Evolutionary conservation across 1,140 invertebrate genomes (phyloP).

Genomic region (Brachionus plicatilis): DNA sequence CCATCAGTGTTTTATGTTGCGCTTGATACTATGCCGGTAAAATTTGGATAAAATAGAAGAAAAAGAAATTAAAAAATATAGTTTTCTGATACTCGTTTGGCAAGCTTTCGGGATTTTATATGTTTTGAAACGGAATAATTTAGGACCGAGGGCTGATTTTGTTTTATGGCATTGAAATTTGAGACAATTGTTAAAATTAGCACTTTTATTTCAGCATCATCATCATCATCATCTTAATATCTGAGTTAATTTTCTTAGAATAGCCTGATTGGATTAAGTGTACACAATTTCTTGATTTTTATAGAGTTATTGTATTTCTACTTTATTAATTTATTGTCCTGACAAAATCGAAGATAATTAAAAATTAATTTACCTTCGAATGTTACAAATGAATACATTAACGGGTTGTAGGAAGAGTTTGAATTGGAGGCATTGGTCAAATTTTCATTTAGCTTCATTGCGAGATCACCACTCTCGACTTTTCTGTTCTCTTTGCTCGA

Average conservation of each 20-base stretch:
- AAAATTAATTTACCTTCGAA: constrained; percentile 36
- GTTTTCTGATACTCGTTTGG: neutral
- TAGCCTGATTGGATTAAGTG: neutral
- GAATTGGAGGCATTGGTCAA: neutral
- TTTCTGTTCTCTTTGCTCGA: neutral
- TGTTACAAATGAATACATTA: constrained; percentile 38
- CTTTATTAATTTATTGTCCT: constrained; percentile 19
- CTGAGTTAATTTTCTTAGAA: constrained; percentile 1
- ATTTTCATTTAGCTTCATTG: neutral
- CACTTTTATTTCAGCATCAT: neutral
- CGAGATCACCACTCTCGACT: neutral
- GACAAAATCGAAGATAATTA: constrained; percentile 5
- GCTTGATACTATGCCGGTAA: neutral
- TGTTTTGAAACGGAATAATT: neutral
- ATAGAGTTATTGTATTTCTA: constrained; percentile 30
- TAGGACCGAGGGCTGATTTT: neutral
- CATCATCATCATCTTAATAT: neutral
- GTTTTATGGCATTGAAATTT: constrained; percentile 32
- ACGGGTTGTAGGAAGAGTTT: neutral
- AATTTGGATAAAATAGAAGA: neutral
- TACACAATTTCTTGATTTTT: neutral
- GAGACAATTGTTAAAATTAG: neutral
- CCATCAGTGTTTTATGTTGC: neutral
- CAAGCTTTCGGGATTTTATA: neutral
- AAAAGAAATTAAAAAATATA: neutral